Conservation (phyloP, 2,888 invertebrate genomes). For the Meghimatium bilineatum region DNA sequence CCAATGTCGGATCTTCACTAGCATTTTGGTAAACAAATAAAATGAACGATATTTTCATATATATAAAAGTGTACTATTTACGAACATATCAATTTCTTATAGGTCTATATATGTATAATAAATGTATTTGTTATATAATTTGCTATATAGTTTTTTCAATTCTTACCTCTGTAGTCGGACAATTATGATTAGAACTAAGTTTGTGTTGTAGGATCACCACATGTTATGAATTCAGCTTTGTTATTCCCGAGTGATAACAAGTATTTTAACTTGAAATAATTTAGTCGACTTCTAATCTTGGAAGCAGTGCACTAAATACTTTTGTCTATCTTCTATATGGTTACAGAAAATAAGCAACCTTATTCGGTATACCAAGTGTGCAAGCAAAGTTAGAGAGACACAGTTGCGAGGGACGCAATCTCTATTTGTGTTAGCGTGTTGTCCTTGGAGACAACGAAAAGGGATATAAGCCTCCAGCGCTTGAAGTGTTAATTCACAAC, state of each 20-base stretch:
- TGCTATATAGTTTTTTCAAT: background rate
- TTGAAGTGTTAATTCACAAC: background rate
- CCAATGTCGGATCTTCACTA: no score
- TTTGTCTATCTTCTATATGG: background rate
- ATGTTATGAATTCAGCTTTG: no score
- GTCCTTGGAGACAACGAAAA: constrained; percentile 13
- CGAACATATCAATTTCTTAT: no score
- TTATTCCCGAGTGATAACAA: no score
- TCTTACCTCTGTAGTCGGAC: constrained; percentile 23
- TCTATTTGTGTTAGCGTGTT: background rate
- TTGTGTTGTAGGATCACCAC: no score
- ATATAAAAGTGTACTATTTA: no score
- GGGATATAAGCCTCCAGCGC: background rate
- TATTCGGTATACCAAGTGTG: background rate
- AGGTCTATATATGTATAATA: no score
- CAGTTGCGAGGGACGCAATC: constrained; percentile 26
- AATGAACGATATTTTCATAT: no score
- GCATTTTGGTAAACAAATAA: no score
- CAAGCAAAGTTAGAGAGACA: background rate
- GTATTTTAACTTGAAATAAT: background rate
- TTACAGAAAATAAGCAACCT: background rate
- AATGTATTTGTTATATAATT: background rate
- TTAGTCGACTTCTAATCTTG: background rate
- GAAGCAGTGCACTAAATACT: background rate
- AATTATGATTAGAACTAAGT: background rate